Base-by-base conservation (phyloP, 30 jellyfish, hydroid and myxozoan genomes). In the Aurelia sp. region DNA sequence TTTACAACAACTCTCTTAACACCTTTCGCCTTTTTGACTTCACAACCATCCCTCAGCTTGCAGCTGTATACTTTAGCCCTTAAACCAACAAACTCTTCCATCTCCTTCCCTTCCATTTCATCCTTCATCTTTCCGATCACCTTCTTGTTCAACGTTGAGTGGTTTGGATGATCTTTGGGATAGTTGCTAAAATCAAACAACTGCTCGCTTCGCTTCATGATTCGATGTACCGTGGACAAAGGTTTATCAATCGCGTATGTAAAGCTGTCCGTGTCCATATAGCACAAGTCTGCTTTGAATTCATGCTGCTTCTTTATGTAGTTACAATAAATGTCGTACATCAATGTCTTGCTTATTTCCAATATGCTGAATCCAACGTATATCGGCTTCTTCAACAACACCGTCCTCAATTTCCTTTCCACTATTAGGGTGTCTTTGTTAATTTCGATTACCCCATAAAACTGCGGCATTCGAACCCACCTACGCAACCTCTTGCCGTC, bases 241-340 rank as follows among this genome's bases (percentile, higher is more conserved):
- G 55, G 55, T 3, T 13, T 12, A 2, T 44, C 55, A 10, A 44
- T 44, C 50, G 50, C 50, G 50, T 37, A 37, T 37, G 4, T 37
- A 7, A 37, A 37, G 10, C 50, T 37, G 10, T 37, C 50, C 7
- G 50, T 37, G 10, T 37, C 50, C 50, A 37, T 37, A 37, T 37
- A 37, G 9, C 50, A 7, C 7, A 37, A 7, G 11, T 37, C 10
- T 7, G 50, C 50, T 3, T 37, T 7, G 10, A 7, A 37, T 37
- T 7, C 50, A 3, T 0, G 10, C 50, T 37, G 11, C 50, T 37
- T 37, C 50, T 37, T 37, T 7, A 37, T 3, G 50, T 37, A 81
- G 47, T 65, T 20, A 22, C 66, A 81, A 27, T 67, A 89, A 23
- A 81, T 9, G 58, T 81, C 91, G 47, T 81, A 81, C 88, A 81